Conservation (phyloP, 2,113 vertebrate species). For the Butorides virescens region DNA sequence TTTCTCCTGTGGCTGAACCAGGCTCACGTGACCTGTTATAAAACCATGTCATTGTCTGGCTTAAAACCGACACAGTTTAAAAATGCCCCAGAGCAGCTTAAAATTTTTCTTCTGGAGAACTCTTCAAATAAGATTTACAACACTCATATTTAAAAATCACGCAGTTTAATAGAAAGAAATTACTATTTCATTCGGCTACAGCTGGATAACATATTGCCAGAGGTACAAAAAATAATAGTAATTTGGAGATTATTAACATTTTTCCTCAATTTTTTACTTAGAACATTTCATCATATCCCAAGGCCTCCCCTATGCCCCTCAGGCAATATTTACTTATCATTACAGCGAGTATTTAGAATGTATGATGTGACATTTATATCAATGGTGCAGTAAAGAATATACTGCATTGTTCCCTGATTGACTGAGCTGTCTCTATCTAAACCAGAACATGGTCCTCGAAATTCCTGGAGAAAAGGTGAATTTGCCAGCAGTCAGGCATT, state of each 20-base stretch:
- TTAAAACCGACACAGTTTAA: background rate
- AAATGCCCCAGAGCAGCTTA: constrained; percentile 1
- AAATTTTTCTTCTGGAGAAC: background rate
- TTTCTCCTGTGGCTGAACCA: background rate
- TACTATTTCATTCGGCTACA: background rate
- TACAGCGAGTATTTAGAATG: background rate
- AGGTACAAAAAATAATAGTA: background rate
- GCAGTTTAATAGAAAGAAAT: constrained; percentile 25
- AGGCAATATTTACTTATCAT: background rate
- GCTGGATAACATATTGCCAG: constrained; percentile 1
- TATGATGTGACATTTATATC: background rate
- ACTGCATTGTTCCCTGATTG: background rate
- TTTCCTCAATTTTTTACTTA: background rate
- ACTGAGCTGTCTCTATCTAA: background rate
- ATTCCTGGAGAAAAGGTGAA: background rate
- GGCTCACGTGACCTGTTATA: constrained; percentile 23
- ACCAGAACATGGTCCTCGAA: background rate
- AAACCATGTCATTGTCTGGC: constrained; percentile 24
- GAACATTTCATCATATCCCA: background rate
- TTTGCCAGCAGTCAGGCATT: background rate
- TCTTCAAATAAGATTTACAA: constrained; percentile 14
- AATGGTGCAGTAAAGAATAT: background rate
- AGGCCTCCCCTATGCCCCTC: background rate
- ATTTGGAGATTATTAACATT: constrained; percentile 29
- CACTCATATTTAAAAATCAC: background rate